A percentile compares a stretch with the other conserved stretches of the same genome.
Evolutionary conservation across 2,888 invertebrate genomes (phyloP).

Genomic region (Ectemnius lituratus): DNA sequence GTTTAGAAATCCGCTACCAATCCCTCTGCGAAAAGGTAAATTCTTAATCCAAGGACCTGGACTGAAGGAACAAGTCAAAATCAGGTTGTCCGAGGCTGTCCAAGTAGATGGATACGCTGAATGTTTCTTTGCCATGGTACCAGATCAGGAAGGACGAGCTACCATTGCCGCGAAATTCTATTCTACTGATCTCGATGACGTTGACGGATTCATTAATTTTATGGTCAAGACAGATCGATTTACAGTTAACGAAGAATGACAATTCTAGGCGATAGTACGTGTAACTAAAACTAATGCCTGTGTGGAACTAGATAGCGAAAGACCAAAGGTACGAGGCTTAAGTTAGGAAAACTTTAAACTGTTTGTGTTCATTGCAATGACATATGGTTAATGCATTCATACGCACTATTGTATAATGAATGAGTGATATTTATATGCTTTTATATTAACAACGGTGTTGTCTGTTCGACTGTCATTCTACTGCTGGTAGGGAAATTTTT

Average conservation of each 20-base stretch:
- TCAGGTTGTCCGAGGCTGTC: conserved; percentile 83
- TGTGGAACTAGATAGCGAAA: background rate
- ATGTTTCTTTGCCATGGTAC: conserved; percentile 87
- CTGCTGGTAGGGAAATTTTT: no score
- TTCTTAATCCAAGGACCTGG: conserved; percentile 92
- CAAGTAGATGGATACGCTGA: conserved; percentile 85
- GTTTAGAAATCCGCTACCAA: conserved; percentile 90
- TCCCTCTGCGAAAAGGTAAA: conserved; percentile 86
- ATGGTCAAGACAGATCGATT: conserved; percentile 79
- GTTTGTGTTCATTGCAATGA: background rate
- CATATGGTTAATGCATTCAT: background rate
- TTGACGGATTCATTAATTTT: conserved; percentile 91
- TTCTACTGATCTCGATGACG: conserved; percentile 92
- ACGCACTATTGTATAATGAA: background rate
- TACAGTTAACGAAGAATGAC: conserved; percentile 22
- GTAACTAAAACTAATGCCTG: background rate
- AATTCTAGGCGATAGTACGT: background rate
- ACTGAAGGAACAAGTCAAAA: conserved; percentile 85
- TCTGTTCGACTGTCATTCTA: no score
- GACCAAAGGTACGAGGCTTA: background rate
- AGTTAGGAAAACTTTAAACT: background rate
- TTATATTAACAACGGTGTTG: no score
- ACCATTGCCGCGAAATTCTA: conserved; percentile 92
- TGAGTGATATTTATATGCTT: no score
- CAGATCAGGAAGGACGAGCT: conserved; percentile 88